Evolutionary conservation across 2,113 vertebrate genomes (phyloP), one percentile per base, ranked within the genome.

Genomic region (Orcinus orca): DNA sequence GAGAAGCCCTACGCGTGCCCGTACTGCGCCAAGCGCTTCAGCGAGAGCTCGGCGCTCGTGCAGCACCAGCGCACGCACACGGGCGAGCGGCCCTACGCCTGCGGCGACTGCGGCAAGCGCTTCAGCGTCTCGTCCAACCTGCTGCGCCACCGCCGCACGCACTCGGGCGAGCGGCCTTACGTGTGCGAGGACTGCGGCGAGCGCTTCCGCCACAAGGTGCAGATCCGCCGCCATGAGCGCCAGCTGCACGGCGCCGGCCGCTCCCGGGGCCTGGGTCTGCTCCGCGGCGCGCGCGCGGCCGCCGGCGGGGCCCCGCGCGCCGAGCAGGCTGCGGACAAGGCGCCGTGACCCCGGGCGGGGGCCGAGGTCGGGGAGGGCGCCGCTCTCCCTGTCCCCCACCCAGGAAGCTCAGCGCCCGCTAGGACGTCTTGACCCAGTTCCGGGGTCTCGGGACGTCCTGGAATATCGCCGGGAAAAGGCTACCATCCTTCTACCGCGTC

Each of bases 121-220:
- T 99, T 99, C 96, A 99, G 99, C 92, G 99, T 99, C 55, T 99
- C 99, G 74, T 98, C 99, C 97, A 99, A 99, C 98, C 99, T 99
- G 25, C 98, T 99, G 88, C 99, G 99, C 65, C 99, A 99, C 98
- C 98, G 98, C 47, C 98, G 98, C 53, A 98, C 98, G 65, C 98
- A 98, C 96, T 98, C 89, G 0, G 98, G 95, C 2, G 97, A 98
- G 97, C 97, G 88, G 58, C 98, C 98, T 17, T 97, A 97, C 1
- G 93, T 63, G 15, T 98, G 98, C 36, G 93, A 80, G 55, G 97
- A 98, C 85, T 98, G 98, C 15, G 98, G 98, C 0, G 98, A 98
- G 88, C 96, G 95, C 83, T 98, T 98, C 67, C 95, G 97, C 26
- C 98, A 98, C 92, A 98, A 97, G 70, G 74, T 97, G 31, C 98